Base-by-base conservation (phyloP, 2,797 vertebrate genomes). In the Aldrovandia affinis region DNA sequence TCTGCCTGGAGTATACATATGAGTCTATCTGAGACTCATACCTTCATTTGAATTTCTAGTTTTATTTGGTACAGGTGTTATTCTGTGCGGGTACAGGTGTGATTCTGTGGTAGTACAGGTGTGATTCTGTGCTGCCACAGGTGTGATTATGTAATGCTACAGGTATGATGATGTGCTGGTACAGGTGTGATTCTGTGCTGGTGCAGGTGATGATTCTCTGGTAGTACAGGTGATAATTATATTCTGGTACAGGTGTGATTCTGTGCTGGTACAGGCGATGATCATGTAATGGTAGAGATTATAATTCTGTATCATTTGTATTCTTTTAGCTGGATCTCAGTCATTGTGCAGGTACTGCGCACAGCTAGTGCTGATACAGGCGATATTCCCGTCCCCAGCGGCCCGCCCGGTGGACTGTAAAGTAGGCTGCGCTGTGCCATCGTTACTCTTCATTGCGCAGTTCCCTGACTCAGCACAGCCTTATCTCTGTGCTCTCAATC, bases 381-480 rank as follows among this genome's bases (percentile, higher is more conserved):
- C 57, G 20, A 54, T 50, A 73, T 4, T 80, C 81, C 65, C 83
- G 42, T 42, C 73, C 65, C 44, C 36, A 4, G 42, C 81, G n/a
- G 68, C 78, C 85, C 47, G 83, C 80, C 44, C 15, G 84, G 78
- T 73, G 65, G 82, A 42, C 5, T 55, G 36, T 57, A 20, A 73
- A 88, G 50, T 78, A 65, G 83, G 77, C 80, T 87, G 75, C 85
- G 85, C 82, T 85, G 89, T 85, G 84, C 81, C n/a, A 15, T 85
- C 85, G 89, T 90, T 87, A 70, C 81, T 90, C 86, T 86, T 54
- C 79, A n/a, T 54, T 1, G 6, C 33, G 57, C 83, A 18, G 36
- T 78, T 44, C 5, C 59, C 91, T 93, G 92, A 93, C 88, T 92
- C 90, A 87, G 91, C 89, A 28, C 70, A 78, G 89, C 50, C 65